Base-by-base conservation (phyloP, 2,888 invertebrate species). In the Kryphioiulus occultus region DNA sequence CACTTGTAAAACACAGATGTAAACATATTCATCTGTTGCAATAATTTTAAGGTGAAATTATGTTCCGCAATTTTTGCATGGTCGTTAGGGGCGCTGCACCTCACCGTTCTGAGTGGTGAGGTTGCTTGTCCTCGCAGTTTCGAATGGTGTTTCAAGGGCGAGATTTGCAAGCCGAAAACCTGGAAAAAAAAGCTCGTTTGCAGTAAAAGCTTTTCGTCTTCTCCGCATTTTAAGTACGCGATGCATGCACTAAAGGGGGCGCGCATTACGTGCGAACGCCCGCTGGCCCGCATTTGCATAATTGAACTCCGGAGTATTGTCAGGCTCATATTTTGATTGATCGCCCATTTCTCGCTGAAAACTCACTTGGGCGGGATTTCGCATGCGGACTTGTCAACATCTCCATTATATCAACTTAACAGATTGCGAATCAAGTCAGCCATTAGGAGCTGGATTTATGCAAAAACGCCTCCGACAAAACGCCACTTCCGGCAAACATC, bases 301-400 rank as follows among this genome's bases (percentile, higher is more conserved):
- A 83, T 83, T 30, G 83, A 83, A 83, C 83, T 83, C 83, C 32
- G 17, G 83, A 83, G 83, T 83, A 83, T 83, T 83, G 83, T 83
- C 83, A 83, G 83, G 19, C 83, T 83, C 83, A 83, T 83, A 83
- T 83, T 83, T 83, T 83, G 83, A 83, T 83, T 83, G 83, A 83
- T 83, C 39, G 83, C 32, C 83, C 83, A 83, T 83, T 83, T 83
- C 83, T 83, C 32, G 83, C n/a, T 30, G 59, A 83, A 30, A 35
- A 35, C 83, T 83, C 83, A 83, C 83, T 83, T 35, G 39, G 83
- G 83, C 59, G n/a, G 59, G 59, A 59, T 59, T 59, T 59, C n/a
- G 15, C 2, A n/a, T 19, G 59, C n/a, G 9, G 59, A n/a, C 59
- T 19, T n/a, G 59, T 59, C 59, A 59, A 59, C 83, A 83, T 83